A percentile compares a stretch with the other conserved stretches of the same genome.
Evolutionary conservation across 2,113 vertebrate genomes (phyloP).

Genomic region (Erpornis zantholeuca): DNA sequence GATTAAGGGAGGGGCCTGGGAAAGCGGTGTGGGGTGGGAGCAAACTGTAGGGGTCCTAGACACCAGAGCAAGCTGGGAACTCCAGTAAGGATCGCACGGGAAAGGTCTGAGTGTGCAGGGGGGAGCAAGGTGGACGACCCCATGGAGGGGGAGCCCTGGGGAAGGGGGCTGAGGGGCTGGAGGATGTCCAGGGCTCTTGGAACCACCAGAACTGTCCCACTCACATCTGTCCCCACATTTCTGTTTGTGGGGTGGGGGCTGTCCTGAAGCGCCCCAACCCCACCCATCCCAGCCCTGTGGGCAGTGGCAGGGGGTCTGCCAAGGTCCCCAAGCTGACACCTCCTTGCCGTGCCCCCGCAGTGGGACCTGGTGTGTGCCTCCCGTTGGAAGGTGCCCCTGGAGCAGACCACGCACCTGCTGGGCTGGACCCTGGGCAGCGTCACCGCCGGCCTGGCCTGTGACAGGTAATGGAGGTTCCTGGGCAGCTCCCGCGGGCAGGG

Average conservation of each 20-base stretch:
- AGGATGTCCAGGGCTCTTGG: too few species aligned
- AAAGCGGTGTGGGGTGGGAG: neutral
- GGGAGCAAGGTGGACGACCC: too few species aligned
- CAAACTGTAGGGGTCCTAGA: neutral
- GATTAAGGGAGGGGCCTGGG: neutral
- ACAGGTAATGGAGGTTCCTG: constrained; percentile 67
- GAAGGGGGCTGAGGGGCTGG: neutral
- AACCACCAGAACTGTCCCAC: neutral
- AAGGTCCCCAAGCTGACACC: accelerated
- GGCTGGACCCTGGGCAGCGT: constrained; percentile 85
- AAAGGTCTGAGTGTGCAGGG: neutral
- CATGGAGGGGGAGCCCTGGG: neutral
- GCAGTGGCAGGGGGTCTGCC: neutral
- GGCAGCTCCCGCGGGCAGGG: accelerated
- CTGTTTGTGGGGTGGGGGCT: neutral
- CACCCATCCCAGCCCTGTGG: neutral
- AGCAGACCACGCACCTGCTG: constrained; percentile 81
- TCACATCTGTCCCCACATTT: neutral
- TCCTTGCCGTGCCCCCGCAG: neutral
- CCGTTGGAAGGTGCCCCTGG: constrained; percentile 84
- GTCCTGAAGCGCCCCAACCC: neutral
- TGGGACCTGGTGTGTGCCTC: constrained; percentile 84
- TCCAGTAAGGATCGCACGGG: neutral
- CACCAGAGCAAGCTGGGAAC: neutral
- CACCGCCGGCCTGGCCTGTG: constrained; percentile 78